phyloP scores from a whole-genome alignment of 2,888 invertebrate genomes.

The Epirrita christyi region DNA sequence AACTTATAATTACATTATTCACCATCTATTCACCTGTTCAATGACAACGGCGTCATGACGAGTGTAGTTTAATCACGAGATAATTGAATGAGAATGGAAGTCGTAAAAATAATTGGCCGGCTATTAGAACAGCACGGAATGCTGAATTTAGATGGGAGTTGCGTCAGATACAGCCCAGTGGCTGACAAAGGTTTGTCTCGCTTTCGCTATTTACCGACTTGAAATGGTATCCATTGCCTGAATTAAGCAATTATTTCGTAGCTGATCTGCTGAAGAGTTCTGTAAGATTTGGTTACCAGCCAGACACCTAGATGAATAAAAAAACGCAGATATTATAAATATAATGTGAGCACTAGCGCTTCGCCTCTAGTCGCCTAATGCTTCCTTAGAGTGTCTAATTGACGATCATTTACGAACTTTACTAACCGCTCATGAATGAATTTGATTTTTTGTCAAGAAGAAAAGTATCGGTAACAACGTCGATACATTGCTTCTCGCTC shows the following conservation, averaged over 20 bases:
- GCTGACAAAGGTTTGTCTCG: conserved; percentile 18
- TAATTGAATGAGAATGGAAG: conserved; percentile 18
- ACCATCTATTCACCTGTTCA: conserved; percentile 29
- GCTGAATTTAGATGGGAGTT: conserved; percentile 23
- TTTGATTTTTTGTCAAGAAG: too few relatives aligned
- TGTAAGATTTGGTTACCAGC: background rate
- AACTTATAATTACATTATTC: conserved; percentile 36
- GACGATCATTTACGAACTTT: too few relatives aligned
- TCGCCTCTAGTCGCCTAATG: too few relatives aligned
- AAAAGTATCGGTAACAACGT: too few relatives aligned
- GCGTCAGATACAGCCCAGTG: conserved; percentile 20
- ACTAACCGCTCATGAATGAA: too few relatives aligned
- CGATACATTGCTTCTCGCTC: too few relatives aligned
- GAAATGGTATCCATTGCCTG: conserved; percentile 5
- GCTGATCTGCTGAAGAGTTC: background rate
- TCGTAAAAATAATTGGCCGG: conserved; percentile 13
- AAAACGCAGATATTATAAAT: too few relatives aligned
- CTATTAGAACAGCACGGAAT: conserved; percentile 6
- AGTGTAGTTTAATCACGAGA: conserved; percentile 16
- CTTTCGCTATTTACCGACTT: conserved; percentile 24
- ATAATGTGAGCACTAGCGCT: too few relatives aligned
- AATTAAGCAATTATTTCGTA: background rate
- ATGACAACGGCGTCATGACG: conserved; percentile 15
- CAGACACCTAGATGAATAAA: too few relatives aligned
- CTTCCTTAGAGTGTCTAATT: too few relatives aligned